A percentile compares a stretch with the other conserved stretches of the same genome.
Evolutionary conservation across 2,113 vertebrate genomes (phyloP).

Genomic region (Sebastes fasciatus): DNA sequence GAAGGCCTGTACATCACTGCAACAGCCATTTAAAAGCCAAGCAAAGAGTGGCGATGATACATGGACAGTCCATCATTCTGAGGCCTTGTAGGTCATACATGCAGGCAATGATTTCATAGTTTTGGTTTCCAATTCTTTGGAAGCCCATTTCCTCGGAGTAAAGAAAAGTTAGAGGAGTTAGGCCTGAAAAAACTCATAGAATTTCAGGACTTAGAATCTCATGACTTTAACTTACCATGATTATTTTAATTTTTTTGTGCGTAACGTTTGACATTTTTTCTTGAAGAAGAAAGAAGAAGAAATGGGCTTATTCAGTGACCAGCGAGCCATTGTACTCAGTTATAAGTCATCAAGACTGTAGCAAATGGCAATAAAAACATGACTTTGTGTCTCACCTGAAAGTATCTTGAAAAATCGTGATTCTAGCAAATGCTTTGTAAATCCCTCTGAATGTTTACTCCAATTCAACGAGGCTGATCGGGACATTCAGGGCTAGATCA

Average conservation of each 20-base stretch:
- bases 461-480: too few relatives aligned
- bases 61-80: conserved; percentile 30
- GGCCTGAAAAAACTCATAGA: not conserved
- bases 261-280: not conserved
- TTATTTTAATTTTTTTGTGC: not conserved
- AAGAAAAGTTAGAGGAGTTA: not conserved
- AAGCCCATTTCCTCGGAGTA: not conserved
- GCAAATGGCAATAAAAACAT: not conserved
- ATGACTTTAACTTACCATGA: not conserved
- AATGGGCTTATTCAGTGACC: not conserved
- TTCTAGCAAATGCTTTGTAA: not conserved
- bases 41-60: conserved; percentile 38
- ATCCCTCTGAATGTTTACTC: not conserved
- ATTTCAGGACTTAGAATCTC: too few relatives aligned
- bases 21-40: conserved; percentile 49
- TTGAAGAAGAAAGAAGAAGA: too few relatives aligned
- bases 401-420: not conserved
- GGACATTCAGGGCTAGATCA: not conserved
- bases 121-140: conserved; percentile 14
- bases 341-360: not conserved
- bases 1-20: conserved; percentile 43
- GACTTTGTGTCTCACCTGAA: not conserved
- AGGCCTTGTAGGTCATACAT: not conserved
- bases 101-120: conserved; percentile 20
- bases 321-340: not conserved